Evolutionary conservation across 2,797 vertebrate genomes (phyloP).

Genomic region (Bufotes viridis): DNA sequence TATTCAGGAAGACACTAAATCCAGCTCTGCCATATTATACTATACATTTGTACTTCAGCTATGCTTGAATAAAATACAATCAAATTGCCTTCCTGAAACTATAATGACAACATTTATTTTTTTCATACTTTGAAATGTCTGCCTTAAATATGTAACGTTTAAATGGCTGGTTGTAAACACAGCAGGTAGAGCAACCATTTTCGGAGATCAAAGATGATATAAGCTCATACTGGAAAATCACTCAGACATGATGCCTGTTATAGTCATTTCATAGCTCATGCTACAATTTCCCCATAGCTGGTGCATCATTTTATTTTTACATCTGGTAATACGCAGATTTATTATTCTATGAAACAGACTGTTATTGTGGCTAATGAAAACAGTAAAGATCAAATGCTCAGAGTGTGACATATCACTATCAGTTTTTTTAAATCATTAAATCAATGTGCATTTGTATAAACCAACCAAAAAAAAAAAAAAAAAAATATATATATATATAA

Average conservation of each 20-base stretch:
- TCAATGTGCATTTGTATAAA: slow-evolving; percentile 59
- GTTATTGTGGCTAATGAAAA: slow-evolving; percentile 65
- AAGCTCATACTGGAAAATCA: slow-evolving; percentile 70
- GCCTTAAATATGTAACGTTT: slow-evolving; percentile 64
- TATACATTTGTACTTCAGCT: slow-evolving; percentile 9
- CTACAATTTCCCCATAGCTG: slow-evolving; percentile 64
- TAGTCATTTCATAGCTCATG: slow-evolving; percentile 59
- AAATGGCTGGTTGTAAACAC: slow-evolving; percentile 69
- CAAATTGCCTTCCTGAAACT: slow-evolving; percentile 40
- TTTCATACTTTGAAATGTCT: slow-evolving; percentile 53
- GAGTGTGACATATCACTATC: slow-evolving; percentile 60
- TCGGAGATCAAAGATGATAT: slow-evolving; percentile 71
- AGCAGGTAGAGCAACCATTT: slow-evolving; percentile 68
- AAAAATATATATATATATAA: too few species aligned
- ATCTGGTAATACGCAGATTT: slow-evolving; percentile 64
- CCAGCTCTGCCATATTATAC: slow-evolving; percentile 11
- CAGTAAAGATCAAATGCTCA: slow-evolving; percentile 64
- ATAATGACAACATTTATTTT: slow-evolving; percentile 54
- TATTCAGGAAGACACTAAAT: slow-evolving; percentile 14
- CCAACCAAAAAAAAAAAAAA: slow-evolving; percentile 63
- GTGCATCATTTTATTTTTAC: slow-evolving; percentile 64
- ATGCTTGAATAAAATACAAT: slow-evolving; percentile 51
- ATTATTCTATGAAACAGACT: slow-evolving; percentile 65
- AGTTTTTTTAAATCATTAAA: slow-evolving; percentile 65
- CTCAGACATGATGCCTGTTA: slow-evolving; percentile 64